A percentile compares a stretch with the other conserved stretches of the same genome.
phyloP scores from a whole-genome alignment of 2,113 vertebrate species.

The Equus przewalskii region DNA sequence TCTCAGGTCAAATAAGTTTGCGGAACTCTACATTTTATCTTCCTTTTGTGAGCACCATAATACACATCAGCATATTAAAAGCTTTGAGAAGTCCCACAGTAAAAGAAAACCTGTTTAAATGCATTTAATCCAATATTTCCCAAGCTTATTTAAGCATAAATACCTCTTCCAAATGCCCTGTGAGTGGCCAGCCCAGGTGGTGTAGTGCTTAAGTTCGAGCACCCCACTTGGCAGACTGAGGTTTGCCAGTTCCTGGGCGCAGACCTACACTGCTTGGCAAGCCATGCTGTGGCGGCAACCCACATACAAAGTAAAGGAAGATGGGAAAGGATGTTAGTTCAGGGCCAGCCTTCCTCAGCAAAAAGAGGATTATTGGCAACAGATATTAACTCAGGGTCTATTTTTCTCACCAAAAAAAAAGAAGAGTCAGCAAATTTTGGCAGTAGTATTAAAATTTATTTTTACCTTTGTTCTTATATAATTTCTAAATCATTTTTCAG shows the following conservation, averaged over 20 bases:
- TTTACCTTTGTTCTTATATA: background rate
- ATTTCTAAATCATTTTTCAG: background rate
- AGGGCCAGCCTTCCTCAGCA: too few species aligned
- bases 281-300: too few species aligned
- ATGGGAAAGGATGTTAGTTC: too few species aligned
- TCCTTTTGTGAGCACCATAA: background rate
- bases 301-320: too few species aligned
- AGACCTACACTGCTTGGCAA: too few species aligned
- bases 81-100: background rate
- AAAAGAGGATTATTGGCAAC: too few species aligned
- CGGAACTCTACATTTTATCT: background rate
- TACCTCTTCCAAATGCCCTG: background rate
- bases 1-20: background rate
- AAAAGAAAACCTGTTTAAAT: constrained; percentile 27
- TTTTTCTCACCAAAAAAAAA: too few species aligned
- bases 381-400: too few species aligned
- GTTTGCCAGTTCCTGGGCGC: too few species aligned
- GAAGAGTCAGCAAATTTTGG: background rate
- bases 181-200: too few species aligned
- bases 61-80: background rate
- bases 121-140: background rate
- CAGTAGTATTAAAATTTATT: background rate
- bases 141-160: background rate
- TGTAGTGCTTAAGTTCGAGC: too few species aligned
- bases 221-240: too few species aligned